phyloP scores from a whole-genome alignment of 2,888 invertebrate genomes.

The Spialia ferax region DNA sequence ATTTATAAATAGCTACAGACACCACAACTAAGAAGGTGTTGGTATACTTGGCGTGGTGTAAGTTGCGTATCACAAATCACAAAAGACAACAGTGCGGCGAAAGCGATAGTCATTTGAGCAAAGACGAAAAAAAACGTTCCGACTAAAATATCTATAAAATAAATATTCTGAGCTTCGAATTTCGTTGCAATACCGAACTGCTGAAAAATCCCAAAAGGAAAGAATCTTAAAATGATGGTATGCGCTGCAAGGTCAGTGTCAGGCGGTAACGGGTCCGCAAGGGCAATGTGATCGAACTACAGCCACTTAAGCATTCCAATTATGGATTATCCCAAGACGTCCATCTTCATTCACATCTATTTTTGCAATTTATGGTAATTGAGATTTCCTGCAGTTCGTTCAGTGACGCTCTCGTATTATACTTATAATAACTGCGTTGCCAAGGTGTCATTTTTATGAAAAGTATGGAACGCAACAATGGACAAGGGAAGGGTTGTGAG shows the following conservation, averaged over 20 bases:
- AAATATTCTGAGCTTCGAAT: too few relatives aligned
- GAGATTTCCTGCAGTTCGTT: conserved; percentile 19
- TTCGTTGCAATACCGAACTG: neutral
- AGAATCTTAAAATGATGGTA: too few relatives aligned
- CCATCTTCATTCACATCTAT: conserved; percentile 22
- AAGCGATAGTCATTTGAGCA: too few relatives aligned
- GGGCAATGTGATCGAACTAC: conserved; percentile 25
- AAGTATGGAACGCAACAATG: neutral
- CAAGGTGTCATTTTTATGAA: neutral
- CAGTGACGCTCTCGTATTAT: neutral
- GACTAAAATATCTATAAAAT: too few relatives aligned
- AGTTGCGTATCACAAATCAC: too few relatives aligned
- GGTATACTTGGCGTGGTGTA: too few relatives aligned
- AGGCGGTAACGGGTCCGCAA: neutral
- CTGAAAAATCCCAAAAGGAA: neutral
- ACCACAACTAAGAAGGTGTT: neutral
- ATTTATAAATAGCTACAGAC: neutral
- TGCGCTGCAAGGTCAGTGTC: neutral
- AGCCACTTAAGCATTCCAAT: conserved; percentile 12
- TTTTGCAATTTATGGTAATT: conserved; percentile 23
- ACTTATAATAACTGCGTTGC: neutral
- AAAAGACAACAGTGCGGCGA: too few relatives aligned
- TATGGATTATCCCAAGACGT: conserved; percentile 19
- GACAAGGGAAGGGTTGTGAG: neutral
- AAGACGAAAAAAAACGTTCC: too few relatives aligned